A percentile compares a stretch with the other conserved stretches of the same genome.
Conservation (phyloP, 2,888 invertebrate species). For the Lydus trimaculatus region DNA sequence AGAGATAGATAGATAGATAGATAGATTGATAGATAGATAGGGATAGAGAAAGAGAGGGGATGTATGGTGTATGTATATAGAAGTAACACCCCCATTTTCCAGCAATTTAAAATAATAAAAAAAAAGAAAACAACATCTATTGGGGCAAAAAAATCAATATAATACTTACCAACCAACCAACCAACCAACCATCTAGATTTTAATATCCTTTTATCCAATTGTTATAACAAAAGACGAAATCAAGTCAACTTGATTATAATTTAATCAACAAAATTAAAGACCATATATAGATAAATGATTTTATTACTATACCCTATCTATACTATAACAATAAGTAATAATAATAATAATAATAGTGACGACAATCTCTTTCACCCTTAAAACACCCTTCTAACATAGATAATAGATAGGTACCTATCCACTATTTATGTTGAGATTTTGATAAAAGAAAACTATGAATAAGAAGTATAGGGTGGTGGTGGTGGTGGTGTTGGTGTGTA, state of each 20-base stretch:
- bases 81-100: neutral
- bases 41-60: neutral
- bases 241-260: neutral
- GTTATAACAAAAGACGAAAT: neutral
- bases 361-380: constrained; percentile 7
- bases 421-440: neutral
- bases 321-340: too few species aligned
- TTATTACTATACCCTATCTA: too few species aligned
- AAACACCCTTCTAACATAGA: too few species aligned
- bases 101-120: neutral
- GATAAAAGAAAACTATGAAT: constrained; percentile 40
- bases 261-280: constrained; percentile 2
- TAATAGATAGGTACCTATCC: too few species aligned
- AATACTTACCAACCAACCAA: too few species aligned
- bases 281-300: neutral
- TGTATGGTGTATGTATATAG: too few species aligned
- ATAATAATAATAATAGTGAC: neutral
- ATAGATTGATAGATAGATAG: neutral
- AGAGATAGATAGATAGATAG: constrained; percentile 28
- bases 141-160: neutral
- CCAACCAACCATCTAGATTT: too few species aligned
- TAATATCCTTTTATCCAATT: too few species aligned
- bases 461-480: neutral
- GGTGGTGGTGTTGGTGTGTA: constrained; percentile 19
- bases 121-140: neutral